phyloP scores from a whole-genome alignment of 2,888 invertebrate genomes.

The Rapana venosa region DNA sequence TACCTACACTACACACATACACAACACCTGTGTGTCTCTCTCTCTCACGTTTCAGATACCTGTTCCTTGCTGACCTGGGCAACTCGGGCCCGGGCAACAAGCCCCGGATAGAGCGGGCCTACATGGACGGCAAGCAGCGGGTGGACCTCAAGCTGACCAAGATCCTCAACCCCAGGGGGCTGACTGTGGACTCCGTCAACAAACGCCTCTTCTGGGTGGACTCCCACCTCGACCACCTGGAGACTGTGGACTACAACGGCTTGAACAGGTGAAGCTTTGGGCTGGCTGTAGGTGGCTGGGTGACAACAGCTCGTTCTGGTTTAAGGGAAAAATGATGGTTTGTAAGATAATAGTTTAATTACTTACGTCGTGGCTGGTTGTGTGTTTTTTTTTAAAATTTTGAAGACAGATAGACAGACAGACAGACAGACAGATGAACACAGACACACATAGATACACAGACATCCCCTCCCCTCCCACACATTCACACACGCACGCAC shows the following conservation, averaged over 20 bases:
- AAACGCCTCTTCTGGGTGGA: constrained; percentile 98
- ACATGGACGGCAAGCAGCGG: constrained; percentile 85
- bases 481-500: too few relatives aligned
- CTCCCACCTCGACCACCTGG: constrained; percentile 94
- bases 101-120: constrained; percentile 88
- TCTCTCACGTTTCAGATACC: constrained; percentile 72
- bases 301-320: not conserved
- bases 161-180: constrained; percentile 94
- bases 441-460: too few relatives aligned
- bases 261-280: constrained; percentile 82
- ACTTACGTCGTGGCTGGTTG: too few relatives aligned
- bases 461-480: too few relatives aligned
- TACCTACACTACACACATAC: too few relatives aligned
- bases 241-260: constrained; percentile 96
- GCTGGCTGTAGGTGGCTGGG: not conserved
- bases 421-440: too few relatives aligned
- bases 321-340: not conserved
- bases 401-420: too few relatives aligned
- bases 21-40: too few relatives aligned
- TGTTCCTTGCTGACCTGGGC: constrained; percentile 82
- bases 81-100: constrained; percentile 79
- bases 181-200: constrained; percentile 93
- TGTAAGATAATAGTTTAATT: too few relatives aligned
- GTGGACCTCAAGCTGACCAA: constrained; percentile 91
- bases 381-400: too few relatives aligned